A percentile compares a stretch with the other conserved stretches of the same genome.
These are phyloP conservation scores for Ornithorhynchus anatinus DNA, from an alignment of 2,113 vertebrate species.

Conservation along the genomic window DNA sequence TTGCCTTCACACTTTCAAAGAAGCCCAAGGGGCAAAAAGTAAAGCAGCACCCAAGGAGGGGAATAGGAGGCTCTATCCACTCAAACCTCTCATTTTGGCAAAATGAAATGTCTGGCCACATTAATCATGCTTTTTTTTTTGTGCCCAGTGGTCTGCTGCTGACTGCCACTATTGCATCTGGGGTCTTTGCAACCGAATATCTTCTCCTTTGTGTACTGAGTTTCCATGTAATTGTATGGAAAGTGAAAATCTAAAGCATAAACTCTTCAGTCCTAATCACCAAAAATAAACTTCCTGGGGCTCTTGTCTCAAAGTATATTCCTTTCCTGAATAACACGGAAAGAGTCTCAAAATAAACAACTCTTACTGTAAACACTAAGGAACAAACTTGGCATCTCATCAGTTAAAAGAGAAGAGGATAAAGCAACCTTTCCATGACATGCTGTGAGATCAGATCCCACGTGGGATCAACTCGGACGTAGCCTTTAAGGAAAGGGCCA, in stretches of 20 bases:
- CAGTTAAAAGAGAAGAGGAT: conserved; percentile 42
- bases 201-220: background rate
- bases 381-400: conserved; percentile 58
- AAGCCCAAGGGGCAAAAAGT: background rate
- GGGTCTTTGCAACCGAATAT: background rate
- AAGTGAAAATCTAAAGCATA: conserved; percentile 29
- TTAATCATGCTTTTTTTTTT: background rate
- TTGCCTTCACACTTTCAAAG: too few species aligned
- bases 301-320: conserved; percentile 17
- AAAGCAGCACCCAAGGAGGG: background rate
- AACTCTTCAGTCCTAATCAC: conserved; percentile 17
- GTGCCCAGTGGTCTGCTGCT: background rate
- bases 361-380: conserved; percentile 48
- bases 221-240: conserved; percentile 9
- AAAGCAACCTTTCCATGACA: conserved; percentile 27
- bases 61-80: background rate
- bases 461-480: background rate
- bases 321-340: conserved; percentile 39
- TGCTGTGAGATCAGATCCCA: background rate
- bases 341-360: conserved; percentile 63
- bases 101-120: background rate
- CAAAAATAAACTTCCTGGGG: conserved; percentile 44
- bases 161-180: background rate
- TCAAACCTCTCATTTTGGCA: background rate
- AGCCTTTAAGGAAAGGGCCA: background rate